Evolutionary conservation across 1,140 invertebrate genomes (phyloP).

Genomic region (Temnothorax longispinosus): DNA sequence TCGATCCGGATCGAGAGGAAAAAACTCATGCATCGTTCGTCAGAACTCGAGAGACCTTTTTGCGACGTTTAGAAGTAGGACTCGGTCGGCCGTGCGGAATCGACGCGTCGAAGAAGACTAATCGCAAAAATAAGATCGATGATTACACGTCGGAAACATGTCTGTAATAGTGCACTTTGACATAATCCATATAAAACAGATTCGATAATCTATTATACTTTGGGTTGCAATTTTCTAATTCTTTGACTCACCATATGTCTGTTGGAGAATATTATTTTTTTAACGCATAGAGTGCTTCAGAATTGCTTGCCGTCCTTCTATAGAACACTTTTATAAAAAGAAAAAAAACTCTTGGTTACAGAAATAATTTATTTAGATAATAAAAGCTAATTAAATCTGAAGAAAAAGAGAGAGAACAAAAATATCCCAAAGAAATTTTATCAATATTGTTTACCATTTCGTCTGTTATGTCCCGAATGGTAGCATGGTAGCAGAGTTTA

Average conservation of each 20-base stretch:
- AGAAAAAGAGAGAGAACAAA: neutral
- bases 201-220: neutral
- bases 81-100: neutral
- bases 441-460: neutral
- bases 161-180: neutral
- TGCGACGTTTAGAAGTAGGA: slow-evolving; percentile 10
- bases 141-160: neutral
- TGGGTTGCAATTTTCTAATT: neutral
- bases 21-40: slow-evolving; percentile 8
- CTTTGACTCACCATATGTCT: neutral
- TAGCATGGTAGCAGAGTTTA: neutral
- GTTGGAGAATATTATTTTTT: neutral
- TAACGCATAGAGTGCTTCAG: neutral
- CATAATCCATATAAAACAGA: neutral
- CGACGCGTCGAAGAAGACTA: neutral
- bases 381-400: neutral
- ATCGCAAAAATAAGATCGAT: neutral
- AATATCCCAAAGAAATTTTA: too few species aligned
- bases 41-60: neutral
- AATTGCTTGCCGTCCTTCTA: neutral
- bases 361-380: slow-evolving; percentile 6
- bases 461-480: neutral
- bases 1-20: neutral
- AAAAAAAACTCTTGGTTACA: neutral
- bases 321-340: too few species aligned